phyloP scores from a whole-genome alignment of 2,888 invertebrate species.

The Lacanobia oleracea region DNA sequence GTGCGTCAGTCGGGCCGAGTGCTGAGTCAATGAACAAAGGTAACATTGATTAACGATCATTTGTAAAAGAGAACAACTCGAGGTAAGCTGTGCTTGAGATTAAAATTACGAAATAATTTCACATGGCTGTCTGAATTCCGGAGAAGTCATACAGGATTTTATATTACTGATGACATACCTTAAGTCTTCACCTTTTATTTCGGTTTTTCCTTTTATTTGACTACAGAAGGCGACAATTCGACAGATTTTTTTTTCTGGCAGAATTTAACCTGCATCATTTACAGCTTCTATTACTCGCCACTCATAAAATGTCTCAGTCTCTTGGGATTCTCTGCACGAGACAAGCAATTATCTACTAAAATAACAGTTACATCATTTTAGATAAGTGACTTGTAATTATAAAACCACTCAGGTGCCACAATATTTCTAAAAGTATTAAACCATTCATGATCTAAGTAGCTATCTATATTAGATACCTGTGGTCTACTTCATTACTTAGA shows the following conservation, averaged over 20 bases:
- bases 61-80: background rate
- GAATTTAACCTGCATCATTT: background rate
- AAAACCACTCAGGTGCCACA: no score
- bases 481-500: no score
- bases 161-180: background rate
- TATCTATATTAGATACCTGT: no score
- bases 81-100: background rate
- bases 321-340: conserved; percentile 1
- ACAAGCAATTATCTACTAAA: background rate
- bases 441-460: no score
- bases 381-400: no score
- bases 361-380: no score
- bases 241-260: background rate
- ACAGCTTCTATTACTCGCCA: background rate
- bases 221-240: background rate
- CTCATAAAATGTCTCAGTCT: conserved; percentile 4
- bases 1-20: no score
- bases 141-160: background rate
- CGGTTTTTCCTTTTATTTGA: background rate
- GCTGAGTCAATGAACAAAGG: no score
- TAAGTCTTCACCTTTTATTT: conserved; percentile 2
- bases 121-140: background rate
- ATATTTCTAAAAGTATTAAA: no score
- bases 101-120: conserved; percentile 17
- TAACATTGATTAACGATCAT: no score